A percentile compares a stretch with the other conserved stretches of the same genome.
These are phyloP conservation scores for Lepidocyrtinus sp. DNA, from an alignment of 2,888 invertebrate species.

Conservation along the genomic window DNA sequence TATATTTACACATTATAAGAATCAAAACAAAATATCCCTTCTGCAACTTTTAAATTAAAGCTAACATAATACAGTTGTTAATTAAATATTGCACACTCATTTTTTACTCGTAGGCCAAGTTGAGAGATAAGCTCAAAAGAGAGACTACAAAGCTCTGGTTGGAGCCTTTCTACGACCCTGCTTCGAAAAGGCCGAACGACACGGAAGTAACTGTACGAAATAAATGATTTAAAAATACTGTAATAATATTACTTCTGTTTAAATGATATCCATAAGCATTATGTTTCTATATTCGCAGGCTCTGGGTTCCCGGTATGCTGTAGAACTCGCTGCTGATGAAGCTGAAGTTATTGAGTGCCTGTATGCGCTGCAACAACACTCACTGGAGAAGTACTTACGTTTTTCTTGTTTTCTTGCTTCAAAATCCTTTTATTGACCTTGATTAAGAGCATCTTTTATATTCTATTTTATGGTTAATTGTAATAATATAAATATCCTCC, in stretches of 20 bases:
- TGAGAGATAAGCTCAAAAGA: slow-evolving; percentile 79
- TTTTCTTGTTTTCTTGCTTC: too few species aligned
- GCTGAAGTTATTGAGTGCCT: slow-evolving; percentile 76
- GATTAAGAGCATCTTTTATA: neutral
- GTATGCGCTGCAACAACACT: slow-evolving; percentile 79
- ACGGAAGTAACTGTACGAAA: slow-evolving; percentile 74
- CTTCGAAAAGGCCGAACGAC: slow-evolving; percentile 73
- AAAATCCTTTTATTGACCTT: too few species aligned
- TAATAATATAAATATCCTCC: neutral
- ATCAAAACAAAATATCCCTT: too few species aligned
- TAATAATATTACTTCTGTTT: neutral
- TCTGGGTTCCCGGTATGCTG: slow-evolving; percentile 77
- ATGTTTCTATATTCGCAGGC: slow-evolving; percentile 74
- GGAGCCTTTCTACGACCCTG: slow-evolving; percentile 78
- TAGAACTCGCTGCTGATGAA: slow-evolving; percentile 75
- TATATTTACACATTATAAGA: too few species aligned
- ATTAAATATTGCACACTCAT: slow-evolving; percentile 19
- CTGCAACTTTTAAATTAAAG: neutral
- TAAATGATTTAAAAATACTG: neutral
- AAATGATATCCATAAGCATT: neutral
- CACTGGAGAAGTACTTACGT: slow-evolving; percentile 76
- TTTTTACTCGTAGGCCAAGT: slow-evolving; percentile 65
- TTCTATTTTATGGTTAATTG: too few species aligned
- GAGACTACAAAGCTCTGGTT: slow-evolving; percentile 84
- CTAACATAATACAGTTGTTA: neutral